A percentile compares a stretch with the other conserved stretches of the same genome.
Conservation (phyloP, 2,888 invertebrate species). For the Folsomia candida region DNA sequence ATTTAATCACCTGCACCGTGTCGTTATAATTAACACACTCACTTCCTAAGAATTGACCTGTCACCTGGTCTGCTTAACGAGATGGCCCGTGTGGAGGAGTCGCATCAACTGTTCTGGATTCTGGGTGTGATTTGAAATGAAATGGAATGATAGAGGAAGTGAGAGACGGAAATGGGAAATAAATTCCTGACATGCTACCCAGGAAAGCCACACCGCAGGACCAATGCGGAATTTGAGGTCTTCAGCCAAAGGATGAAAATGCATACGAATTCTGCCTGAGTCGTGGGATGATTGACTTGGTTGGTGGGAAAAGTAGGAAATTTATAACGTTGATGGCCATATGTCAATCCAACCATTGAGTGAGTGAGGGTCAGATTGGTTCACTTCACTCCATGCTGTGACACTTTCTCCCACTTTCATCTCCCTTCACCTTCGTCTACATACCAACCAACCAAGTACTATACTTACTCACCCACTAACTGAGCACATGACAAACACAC, state of each 20-base stretch:
- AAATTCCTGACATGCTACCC: constrained; percentile 2
- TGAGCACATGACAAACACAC: constrained; percentile 5
- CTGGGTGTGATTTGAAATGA: neutral
- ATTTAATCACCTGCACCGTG: too few species aligned
- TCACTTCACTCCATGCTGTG: constrained; percentile 7
- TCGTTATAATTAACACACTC: too few species aligned
- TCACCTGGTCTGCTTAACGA: too few species aligned
- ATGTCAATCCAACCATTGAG: neutral
- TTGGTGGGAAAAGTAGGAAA: neutral
- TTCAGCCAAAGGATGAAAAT: neutral
- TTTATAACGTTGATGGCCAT: neutral
- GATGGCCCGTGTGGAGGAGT: too few species aligned
- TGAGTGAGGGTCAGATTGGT: constrained; percentile 1
- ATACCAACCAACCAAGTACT: too few species aligned
- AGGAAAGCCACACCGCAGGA: neutral
- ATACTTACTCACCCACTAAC: neutral
- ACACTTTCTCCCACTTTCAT: neutral
- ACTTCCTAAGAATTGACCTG: too few species aligned
- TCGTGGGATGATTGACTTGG: neutral
- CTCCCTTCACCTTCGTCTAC: too few species aligned
- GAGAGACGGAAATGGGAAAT: neutral
- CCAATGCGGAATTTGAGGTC: neutral
- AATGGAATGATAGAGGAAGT: neutral
- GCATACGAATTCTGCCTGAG: too few species aligned
- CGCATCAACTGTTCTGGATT: too few species aligned